Percentiles rank a stretch among this genome's conserved stretches.
Evolutionary conservation across 2,888 invertebrate species (phyloP).

Genomic region (Luffia ferchaultella): DNA sequence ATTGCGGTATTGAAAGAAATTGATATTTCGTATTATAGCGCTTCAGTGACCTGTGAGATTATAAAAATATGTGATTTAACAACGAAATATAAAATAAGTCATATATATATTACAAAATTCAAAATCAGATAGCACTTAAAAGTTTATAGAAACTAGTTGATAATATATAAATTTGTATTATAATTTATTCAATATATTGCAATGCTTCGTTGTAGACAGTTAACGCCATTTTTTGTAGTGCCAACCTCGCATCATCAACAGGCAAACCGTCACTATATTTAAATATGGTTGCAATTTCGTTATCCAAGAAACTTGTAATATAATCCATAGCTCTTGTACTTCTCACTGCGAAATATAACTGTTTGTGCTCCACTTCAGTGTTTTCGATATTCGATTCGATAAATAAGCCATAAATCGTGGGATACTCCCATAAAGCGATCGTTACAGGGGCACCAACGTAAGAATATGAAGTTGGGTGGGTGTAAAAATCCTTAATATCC

Average conservation of each 20-base stretch:
- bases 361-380: conserved; percentile 35
- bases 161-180: too few species aligned
- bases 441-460: conserved; percentile 45
- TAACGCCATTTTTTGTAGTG: conserved; percentile 50
- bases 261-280: conserved; percentile 38
- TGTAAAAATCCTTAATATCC: conserved; percentile 51
- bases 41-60: too few species aligned
- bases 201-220: conserved; percentile 40
- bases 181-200: conserved; percentile 40
- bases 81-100: too few species aligned
- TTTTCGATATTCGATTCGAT: conserved; percentile 35
- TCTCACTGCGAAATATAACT: conserved; percentile 43
- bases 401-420: conserved; percentile 40
- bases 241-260: conserved; percentile 36
- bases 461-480: conserved; percentile 46
- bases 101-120: too few species aligned
- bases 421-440: conserved; percentile 50
- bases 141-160: too few species aligned
- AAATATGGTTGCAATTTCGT: conserved; percentile 39
- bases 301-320: conserved; percentile 34
- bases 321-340: conserved; percentile 47
- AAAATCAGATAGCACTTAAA: too few species aligned
- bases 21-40: too few species aligned
- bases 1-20: too few species aligned
- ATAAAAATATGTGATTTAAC: too few species aligned